Evolutionary conservation across 53 echinoderm and acorn worm genomes (phyloP).

Genomic region (Holothuria leucospilota): DNA sequence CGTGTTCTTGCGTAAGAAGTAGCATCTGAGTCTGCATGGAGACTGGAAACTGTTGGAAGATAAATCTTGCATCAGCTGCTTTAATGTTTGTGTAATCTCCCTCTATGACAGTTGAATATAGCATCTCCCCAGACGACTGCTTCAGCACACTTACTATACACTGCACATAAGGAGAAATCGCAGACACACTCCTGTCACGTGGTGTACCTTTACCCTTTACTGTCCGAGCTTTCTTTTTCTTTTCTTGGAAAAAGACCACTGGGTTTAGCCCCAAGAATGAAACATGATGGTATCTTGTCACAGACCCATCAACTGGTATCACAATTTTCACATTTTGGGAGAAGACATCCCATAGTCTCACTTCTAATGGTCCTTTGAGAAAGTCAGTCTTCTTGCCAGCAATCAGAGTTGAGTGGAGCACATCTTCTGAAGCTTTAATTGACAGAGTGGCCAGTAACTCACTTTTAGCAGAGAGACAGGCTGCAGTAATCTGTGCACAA

Average conservation of each 20-base stretch:
- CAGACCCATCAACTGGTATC: slow-evolving; percentile 40
- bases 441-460: slow-evolving; percentile 74
- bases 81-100: slow-evolving; percentile 69
- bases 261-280: slow-evolving; percentile 60
- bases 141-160: slow-evolving; percentile 57
- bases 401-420: slow-evolving; percentile 49
- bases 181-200: not conserved
- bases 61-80: slow-evolving; percentile 46
- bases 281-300: slow-evolving; percentile 69
- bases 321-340: slow-evolving; percentile 56
- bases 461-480: slow-evolving; percentile 57
- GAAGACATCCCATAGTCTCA: slow-evolving; percentile 73
- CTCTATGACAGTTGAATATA: slow-evolving; percentile 54
- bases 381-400: slow-evolving; percentile 51
- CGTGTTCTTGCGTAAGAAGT: slow-evolving; percentile 48
- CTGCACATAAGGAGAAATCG: slow-evolving; percentile 15
- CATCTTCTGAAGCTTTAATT: slow-evolving; percentile 48
- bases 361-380: slow-evolving; percentile 45
- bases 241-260: slow-evolving; percentile 72
- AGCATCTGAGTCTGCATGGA: slow-evolving; percentile 47
- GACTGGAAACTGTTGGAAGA: slow-evolving; percentile 30
- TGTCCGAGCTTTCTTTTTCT: not conserved
- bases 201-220: not conserved
- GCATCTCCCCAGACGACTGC: slow-evolving; percentile 43
- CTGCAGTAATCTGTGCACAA: slow-evolving; percentile 62